Base-by-base conservation (phyloP, 1,140 invertebrate genomes). In the Drosophila mojavensis region DNA sequence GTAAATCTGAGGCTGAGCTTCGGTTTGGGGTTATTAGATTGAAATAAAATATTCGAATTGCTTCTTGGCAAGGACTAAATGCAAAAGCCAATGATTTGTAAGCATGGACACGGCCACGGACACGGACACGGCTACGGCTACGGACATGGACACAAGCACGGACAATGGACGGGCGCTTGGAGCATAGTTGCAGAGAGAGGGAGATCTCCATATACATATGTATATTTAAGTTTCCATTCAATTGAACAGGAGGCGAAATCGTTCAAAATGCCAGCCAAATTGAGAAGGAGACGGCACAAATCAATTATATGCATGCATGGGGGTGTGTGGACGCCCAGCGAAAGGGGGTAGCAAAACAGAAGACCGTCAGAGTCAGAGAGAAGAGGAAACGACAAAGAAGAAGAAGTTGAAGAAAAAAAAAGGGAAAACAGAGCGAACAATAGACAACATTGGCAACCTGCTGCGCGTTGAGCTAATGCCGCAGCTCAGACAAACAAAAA, bases 391-490 rank as follows among this genome's bases (percentile, higher is more conserved):
- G 20, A 24, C 1, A 1, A 24, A 24, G 20, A 24, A 24, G 20
- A 24, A 24, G 20, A 24, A 24, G 20, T 24, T 1, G 20, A 2
- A 24, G 3, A 28, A 55, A 24, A 72, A 30, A 43, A 45, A 63
- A 65, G 54, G 26, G 5, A 61, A 48, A 48, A 50, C 24, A 69
- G 64, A 55, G 54, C 65, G 63, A 78, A 85, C 82, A 85, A 85
- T 85, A 70, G 82, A 77, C 75, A 78, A 78, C 75, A 85, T 86
- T 85, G 81, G 82, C 82, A 75, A 85, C 82, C 81, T 85, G 81
- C 81, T 85, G 81, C 69, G 81, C 65, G 65, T 62, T 69, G 58
- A 74, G 71, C 82, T 85, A 81, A 81, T 86, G 81, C 82, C 82
- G 63, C 82, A 78, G 71, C 82, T 81, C 82, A 86, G 78, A 85